Evolutionary conservation across 2,113 vertebrate species (phyloP).

Genomic region (Hippocampus abdominalis): DNA sequence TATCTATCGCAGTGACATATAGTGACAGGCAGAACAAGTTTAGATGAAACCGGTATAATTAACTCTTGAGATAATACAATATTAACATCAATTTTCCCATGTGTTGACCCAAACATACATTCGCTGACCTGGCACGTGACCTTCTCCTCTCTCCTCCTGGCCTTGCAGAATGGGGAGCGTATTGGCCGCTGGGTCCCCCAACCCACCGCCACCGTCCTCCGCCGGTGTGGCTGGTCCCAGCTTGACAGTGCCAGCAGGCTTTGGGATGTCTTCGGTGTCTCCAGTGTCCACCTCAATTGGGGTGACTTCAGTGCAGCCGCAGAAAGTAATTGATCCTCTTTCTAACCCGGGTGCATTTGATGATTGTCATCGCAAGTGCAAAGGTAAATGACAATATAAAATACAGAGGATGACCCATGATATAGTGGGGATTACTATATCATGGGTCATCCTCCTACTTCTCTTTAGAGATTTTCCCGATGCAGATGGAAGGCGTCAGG

Average conservation of each 20-base stretch:
- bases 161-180: conserved; percentile 78
- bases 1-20: background rate
- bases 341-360: conserved; percentile 88
- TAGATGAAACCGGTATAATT: background rate
- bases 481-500: conserved; percentile 89
- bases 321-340: conserved; percentile 55
- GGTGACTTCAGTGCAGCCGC: conserved; percentile 34
- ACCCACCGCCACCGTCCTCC: conserved; percentile 53
- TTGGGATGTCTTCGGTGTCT: conserved; percentile 75
- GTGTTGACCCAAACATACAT: background rate
- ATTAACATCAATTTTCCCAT: no score
- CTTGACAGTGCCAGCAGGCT: conserved; percentile 75
- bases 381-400: conserved; percentile 63
- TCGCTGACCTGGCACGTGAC: background rate
- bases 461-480: conserved; percentile 82
- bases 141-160: background rate
- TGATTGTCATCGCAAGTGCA: conserved; percentile 89
- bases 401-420: background rate
- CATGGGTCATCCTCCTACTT: background rate
- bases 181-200: conserved; percentile 74
- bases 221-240: conserved; percentile 57
- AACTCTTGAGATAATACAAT: background rate
- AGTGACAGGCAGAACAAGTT: background rate
- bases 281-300: conserved; percentile 51
- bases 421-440: background rate